These are phyloP conservation scores for Psylliodes chrysocephalus DNA, from an alignment of 2,888 invertebrate genomes.

Conservation along the genomic window DNA sequence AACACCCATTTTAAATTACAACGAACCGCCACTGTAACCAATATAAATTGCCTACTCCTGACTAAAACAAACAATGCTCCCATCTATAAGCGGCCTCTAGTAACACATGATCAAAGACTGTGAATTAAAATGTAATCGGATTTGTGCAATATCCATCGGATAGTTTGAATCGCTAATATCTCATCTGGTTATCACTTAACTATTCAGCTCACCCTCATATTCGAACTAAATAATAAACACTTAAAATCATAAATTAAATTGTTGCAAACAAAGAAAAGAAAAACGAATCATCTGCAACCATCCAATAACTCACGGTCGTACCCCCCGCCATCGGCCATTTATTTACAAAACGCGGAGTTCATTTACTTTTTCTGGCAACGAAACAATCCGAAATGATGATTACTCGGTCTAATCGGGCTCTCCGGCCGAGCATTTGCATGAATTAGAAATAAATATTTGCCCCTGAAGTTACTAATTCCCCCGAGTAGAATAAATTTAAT, in stretches of 20 bases:
- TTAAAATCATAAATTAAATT: neutral
- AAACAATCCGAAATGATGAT: constrained; percentile 32
- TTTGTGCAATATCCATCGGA: too few species aligned
- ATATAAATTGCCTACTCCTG: too few species aligned
- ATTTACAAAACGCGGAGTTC: constrained; percentile 5
- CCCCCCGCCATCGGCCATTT: neutral
- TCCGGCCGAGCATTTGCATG: constrained; percentile 46
- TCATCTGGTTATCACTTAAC: too few species aligned
- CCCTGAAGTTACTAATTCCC: constrained; percentile 51
- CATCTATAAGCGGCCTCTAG: too few species aligned
- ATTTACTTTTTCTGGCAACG: constrained; percentile 24
- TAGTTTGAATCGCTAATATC: too few species aligned
- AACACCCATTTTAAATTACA: too few species aligned
- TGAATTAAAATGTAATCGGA: too few species aligned
- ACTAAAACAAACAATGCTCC: too few species aligned
- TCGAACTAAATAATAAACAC: too few species aligned
- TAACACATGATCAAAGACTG: too few species aligned
- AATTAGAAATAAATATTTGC: constrained; percentile 55
- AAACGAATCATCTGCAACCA: neutral
- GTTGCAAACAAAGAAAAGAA: neutral
- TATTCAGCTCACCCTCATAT: too few species aligned
- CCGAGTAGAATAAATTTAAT: constrained; percentile 60
- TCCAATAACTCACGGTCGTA: neutral
- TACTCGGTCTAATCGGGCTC: constrained; percentile 33
- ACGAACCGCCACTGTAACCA: too few species aligned